Base-by-base conservation (phyloP, 2,888 invertebrate species). In the Agrotis clavis region DNA sequence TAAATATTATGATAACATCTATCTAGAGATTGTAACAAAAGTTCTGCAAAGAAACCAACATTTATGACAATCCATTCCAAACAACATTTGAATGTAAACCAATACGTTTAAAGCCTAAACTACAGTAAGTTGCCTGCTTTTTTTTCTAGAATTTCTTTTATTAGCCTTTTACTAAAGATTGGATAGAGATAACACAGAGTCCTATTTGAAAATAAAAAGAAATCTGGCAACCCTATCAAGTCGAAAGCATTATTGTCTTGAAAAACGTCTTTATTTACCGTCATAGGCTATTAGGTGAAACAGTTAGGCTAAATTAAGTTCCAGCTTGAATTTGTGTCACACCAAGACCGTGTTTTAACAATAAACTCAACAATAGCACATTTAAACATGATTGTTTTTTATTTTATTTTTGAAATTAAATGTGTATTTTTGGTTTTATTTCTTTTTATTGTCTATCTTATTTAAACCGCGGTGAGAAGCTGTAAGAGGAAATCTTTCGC, bases 201-300 rank as follows among this genome's bases (percentile, higher is more conserved):
- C 11, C 41, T 69, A 57, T 82, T 69, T n/a, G 57, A 64, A 69
- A 67, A 63, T 64, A 60, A 50, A 78, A 67, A 45, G 48, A 13
- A 79, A 48, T 56, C 67, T 67, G 62, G 14, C 65, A 81, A 74
- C 81, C 82, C 82, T 77, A 70, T 72, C 74, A 30, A 30, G 35
- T 59, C 56, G 50, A 60, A 78, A 70, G 77, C 74, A 61, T 72
- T 80, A 83, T 71, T 74, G 78, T 57, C 68, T 64, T 64, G 51
- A 69, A 74, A 80, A 81, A 81, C 61, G 72, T 62, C 74, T 70
- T 80, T 74, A 70, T 73, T 79, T 74, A 63, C 54, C 51, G 21
- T 72, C 70, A 69, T 62, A n/a, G 74, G 41, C 79, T 61, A 66
- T 76, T 74, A 74, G 59, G 19, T 1, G 51, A 50, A 73, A 67